Evolutionary conservation across 2,797 vertebrate species (phyloP).

Genomic region (Todus mexicanus): DNA sequence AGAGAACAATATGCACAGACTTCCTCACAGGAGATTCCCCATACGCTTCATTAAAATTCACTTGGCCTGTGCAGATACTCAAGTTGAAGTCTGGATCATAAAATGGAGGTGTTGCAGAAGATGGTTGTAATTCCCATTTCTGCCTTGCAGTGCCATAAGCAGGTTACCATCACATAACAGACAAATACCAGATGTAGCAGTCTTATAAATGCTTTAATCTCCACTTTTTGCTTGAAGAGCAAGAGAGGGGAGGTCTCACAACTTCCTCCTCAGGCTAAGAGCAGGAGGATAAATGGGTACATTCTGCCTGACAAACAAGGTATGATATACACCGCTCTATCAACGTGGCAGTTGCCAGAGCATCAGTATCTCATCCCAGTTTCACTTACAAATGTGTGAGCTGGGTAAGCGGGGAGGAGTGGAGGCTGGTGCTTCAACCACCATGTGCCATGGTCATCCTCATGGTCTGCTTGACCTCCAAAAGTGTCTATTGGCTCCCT

Average conservation of each 20-base stretch:
- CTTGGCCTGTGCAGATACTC: background rate
- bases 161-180: background rate
- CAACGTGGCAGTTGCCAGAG: background rate
- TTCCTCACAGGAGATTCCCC: background rate
- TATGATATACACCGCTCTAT: background rate
- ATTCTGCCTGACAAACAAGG: background rate
- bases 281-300: background rate
- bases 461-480: background rate
- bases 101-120: background rate
- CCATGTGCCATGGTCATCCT: background rate
- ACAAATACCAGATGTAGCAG: background rate
- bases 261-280: background rate
- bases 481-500: background rate
- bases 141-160: background rate
- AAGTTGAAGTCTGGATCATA: background rate
- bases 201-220: background rate
- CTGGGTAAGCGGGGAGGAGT: background rate
- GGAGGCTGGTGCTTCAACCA: background rate
- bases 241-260: background rate
- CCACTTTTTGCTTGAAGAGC: background rate
- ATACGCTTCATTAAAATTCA: background rate
- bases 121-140: background rate
- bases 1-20: background rate
- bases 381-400: background rate
- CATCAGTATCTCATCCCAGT: background rate